Percentiles rank a stretch among this genome's conserved stretches.
Evolutionary conservation across 2,888 invertebrate species (phyloP).

Genomic region (Resseliella maxima): DNA sequence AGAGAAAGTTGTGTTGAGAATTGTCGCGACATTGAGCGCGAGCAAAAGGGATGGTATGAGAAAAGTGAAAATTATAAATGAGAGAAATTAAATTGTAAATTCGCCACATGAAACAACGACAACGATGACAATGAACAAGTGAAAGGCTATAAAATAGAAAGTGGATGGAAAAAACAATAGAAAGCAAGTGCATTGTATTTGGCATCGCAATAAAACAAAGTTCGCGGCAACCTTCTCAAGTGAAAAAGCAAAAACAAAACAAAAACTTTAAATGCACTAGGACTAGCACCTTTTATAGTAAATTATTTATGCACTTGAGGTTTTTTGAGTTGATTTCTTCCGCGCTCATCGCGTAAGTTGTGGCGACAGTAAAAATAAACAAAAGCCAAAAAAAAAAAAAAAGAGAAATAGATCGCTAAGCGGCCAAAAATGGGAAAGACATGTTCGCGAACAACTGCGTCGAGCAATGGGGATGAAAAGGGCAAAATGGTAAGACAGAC

Average conservation of each 20-base stretch:
- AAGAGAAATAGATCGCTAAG: not conserved
- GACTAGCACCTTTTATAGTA: conserved; percentile 8
- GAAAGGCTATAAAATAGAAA: not conserved
- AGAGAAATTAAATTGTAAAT: conserved; percentile 4
- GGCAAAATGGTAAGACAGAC: not conserved
- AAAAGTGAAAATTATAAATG: conserved; percentile 18
- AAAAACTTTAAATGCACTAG: not conserved
- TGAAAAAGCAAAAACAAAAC: not conserved
- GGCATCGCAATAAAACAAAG: not conserved
- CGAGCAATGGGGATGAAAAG: no score
- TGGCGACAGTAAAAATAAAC: not conserved
- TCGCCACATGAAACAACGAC: no score
- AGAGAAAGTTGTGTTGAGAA: no score
- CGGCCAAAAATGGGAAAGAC: not conserved
- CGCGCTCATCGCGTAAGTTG: not conserved
- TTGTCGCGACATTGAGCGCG: no score
- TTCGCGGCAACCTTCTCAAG: not conserved
- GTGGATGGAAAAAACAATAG: not conserved
- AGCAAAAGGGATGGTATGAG: no score
- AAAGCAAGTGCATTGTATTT: not conserved
- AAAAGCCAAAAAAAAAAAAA: not conserved
- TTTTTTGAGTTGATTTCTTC: not conserved
- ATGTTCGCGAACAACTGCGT: not conserved
- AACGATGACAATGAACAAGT: not conserved
- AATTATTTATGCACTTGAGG: conserved; percentile 36